Evolutionary conservation across 2,888 invertebrate genomes (phyloP).

Genomic region (Panopea generosa): DNA sequence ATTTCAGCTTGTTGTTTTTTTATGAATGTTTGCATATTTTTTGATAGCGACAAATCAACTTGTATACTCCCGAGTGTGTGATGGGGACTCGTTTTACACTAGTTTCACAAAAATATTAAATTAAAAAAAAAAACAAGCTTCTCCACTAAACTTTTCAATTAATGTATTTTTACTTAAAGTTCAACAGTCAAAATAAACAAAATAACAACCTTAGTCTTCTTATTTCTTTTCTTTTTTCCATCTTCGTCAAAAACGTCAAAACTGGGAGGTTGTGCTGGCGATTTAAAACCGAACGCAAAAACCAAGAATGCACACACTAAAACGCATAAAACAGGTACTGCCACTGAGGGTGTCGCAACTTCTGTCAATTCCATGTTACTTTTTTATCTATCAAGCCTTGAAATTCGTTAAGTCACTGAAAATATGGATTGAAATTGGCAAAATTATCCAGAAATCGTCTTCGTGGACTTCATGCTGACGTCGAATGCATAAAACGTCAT

Average conservation of each 20-base stretch:
- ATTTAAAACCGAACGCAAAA: conserved; percentile 92
- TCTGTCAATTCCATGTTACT: conserved; percentile 81
- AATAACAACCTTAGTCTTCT: conserved; percentile 71
- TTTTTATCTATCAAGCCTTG: background rate
- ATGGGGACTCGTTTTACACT: too few relatives aligned
- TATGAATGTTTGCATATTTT: too few relatives aligned
- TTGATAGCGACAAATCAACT: too few relatives aligned
- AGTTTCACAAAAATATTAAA: too few relatives aligned
- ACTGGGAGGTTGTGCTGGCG: conserved; percentile 90
- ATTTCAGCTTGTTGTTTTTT: too few relatives aligned
- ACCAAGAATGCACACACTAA: conserved; percentile 91
- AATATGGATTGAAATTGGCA: conserved; percentile 69
- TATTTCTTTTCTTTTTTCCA: conserved; percentile 67
- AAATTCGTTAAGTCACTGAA: conserved; percentile 44
- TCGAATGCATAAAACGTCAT: conserved; percentile 78
- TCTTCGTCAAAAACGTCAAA: conserved; percentile 80
- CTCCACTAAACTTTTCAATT: too few relatives aligned
- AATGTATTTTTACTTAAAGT: too few relatives aligned
- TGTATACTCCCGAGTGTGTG: too few relatives aligned
- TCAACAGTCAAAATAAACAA: too few relatives aligned
- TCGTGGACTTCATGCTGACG: conserved; percentile 78
- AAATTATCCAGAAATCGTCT: conserved; percentile 35
- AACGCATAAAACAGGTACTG: conserved; percentile 88
- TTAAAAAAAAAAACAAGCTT: too few relatives aligned
- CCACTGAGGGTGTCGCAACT: conserved; percentile 86